Evolutionary conservation across 2,113 vertebrate species (phyloP), one percentile per base, ranked within the genome.

Genomic region (Tragelaphus buxtoni): DNA sequence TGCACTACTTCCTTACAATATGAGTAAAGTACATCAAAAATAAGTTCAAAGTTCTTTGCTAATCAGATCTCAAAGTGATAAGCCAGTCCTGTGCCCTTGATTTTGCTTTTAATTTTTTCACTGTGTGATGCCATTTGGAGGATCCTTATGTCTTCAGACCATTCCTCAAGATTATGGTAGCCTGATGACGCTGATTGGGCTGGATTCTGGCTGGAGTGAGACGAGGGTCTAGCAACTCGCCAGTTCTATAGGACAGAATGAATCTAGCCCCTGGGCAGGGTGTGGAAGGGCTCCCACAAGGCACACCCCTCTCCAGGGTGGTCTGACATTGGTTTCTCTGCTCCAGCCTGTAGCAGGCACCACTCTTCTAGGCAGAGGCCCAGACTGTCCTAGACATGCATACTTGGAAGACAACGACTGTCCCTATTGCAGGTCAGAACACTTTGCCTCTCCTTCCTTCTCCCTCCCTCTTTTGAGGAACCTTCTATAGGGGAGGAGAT

Each of bases 21-120:
- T 82, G 51, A 92, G 32, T n/a, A 72, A 94, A 94, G 82, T 61
- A 42, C n/a, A 93, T 79, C 51, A 42, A 35, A 96, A 86, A 69
- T 69, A 94, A 85, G 45, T 80, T 60, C 30, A 60, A 60, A 82
- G 65, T 84, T 90, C 28, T 92, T 88, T 88, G 2, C 13, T 39
- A 51, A 51, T 93, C 11, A 84, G 16, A 45, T 83, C 45, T 91
- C 35, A 91, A 88, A 84, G 79, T 30, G 2, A 7, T 63, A 14
- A 94, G 28, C 13, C 42, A 90, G 28, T 24, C n/a, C 17, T 88
- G n/a, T 85, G 39, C 3, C 17, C 72, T 91, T 91, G 60, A 32
- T 56, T 79, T 87, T 89, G 8, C 65, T 80, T 79, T 92, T 53
- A 32, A 87, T 49, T 39, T 79, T 97, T 77, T 58, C 63, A 89